A percentile compares a stretch with the other conserved stretches of the same genome.
Conservation (phyloP, 35 echinoderm and acorn worm species). For the Eucidaris tribuloides region DNA sequence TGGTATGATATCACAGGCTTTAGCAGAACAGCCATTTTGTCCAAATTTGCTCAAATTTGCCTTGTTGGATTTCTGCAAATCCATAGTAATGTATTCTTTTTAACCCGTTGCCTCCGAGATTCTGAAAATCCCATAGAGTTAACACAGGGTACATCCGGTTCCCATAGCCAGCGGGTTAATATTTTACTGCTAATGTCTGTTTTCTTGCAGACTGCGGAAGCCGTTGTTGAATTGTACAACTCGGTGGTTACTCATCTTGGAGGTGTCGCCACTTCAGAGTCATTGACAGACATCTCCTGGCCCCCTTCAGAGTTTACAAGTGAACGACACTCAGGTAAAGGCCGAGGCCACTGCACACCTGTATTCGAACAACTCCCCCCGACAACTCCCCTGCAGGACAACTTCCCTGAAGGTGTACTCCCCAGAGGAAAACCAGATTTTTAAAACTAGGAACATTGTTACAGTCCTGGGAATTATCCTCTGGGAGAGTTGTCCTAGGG, state of each 20-base stretch:
- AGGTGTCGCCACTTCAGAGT: constrained; percentile 16
- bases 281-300: constrained; percentile 62
- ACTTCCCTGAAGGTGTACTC: too few species aligned
- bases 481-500: too few species aligned
- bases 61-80: background rate
- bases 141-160: background rate
- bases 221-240: constrained; percentile 68
- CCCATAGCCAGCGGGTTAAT: background rate
- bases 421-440: too few species aligned
- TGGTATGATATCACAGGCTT: background rate
- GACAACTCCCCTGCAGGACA: too few species aligned
- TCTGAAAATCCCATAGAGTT: background rate
- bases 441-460: too few species aligned
- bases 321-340: constrained; percentile 31
- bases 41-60: background rate
- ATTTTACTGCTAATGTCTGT: background rate
- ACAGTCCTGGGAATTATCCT: too few species aligned
- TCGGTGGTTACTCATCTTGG: constrained; percentile 57
- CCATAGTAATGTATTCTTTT: background rate
- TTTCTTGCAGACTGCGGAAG: background rate
- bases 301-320: constrained; percentile 68
- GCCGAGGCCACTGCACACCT: background rate
- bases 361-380: too few species aligned
- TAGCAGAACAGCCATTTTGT: background rate
- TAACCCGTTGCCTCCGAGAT: background rate